A percentile compares a stretch with the other conserved stretches of the same genome.
Conservation (phyloP, 2,888 invertebrate genomes). For the Agapostemon virescens region DNA sequence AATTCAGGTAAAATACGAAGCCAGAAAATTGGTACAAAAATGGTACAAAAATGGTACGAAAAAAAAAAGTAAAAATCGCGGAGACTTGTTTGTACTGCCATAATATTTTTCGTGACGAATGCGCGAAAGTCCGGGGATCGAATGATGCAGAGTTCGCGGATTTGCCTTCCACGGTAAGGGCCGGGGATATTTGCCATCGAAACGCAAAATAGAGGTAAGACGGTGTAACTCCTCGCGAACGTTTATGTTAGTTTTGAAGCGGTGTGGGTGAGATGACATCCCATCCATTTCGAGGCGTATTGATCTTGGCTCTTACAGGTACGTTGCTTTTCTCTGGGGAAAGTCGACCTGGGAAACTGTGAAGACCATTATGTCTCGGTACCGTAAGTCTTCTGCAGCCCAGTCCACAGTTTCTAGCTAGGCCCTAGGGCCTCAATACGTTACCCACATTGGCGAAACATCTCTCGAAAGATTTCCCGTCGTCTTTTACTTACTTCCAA, state of each 20-base stretch:
- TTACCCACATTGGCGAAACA: constrained; percentile 1
- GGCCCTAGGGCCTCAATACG: constrained; percentile 1
- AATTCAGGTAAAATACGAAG: too few species aligned
- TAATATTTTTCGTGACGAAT: too few species aligned
- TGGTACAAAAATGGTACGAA: too few species aligned
- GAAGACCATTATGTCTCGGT: constrained; percentile 5
- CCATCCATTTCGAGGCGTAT: background rate
- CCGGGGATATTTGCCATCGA: background rate
- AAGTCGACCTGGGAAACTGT: constrained; percentile 5
- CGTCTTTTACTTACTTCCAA: background rate
- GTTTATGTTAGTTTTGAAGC: background rate
- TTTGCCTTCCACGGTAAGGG: background rate
- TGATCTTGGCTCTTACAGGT: constrained; percentile 3
- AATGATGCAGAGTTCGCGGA: background rate
- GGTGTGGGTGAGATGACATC: background rate
- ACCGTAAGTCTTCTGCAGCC: constrained; percentile 1
- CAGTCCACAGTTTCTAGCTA: background rate
- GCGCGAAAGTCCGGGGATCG: too few species aligned
- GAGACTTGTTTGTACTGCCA: too few species aligned
- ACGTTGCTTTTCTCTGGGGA: constrained; percentile 2
- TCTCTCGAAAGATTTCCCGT: constrained; percentile 1
- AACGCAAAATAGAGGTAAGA: background rate
- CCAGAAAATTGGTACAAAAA: too few species aligned
- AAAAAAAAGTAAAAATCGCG: too few species aligned
- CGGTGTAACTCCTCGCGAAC: background rate